Evolutionary conservation across 2,113 vertebrate species (phyloP), one percentile per base, ranked within the genome.

Genomic region (Xiphophorus maculatus): DNA sequence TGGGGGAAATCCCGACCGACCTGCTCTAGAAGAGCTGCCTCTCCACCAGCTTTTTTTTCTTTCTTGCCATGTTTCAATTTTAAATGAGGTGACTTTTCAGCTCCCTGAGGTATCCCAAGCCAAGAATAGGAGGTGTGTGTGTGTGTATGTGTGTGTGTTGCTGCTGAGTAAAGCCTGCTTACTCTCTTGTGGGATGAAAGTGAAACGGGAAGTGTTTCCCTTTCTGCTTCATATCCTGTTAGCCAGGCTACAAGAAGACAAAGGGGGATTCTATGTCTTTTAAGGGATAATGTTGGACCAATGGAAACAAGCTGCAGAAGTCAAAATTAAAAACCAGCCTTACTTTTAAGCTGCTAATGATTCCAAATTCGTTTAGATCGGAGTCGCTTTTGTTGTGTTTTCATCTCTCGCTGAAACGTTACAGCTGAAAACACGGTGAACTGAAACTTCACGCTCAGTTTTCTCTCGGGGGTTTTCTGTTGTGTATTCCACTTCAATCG

Each of bases 11-110:
- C 77, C 84, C 67, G 17, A 66, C 76, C n/a, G 25, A 76, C 69
- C 78, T 13, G 2, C 79, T 81, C 73, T 67, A 54, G 69, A 79
- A 54, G 89, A 73, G 67, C 84, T 79, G 79, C 7, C 33, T 80
- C 79, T 81, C 70, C 69, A 86, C 89, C 80, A 88, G 61, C 27
- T 74, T 84, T 76, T 73, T 82, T 71, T 17, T 35, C 8, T 54
- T 54, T 9, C 66, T 78, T 33, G n/a, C 65, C 71, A 86, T 88
- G 79, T 92, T 77, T 90, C 81, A 82, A 63, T 91, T 93, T 85
- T 80, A 91, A 90, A 89, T 84, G 71, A 82, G 75, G 71, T 79
- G 87, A 85, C 84, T 80, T 86, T 76, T 80, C 67, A 64, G 66
- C 42, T 77, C 86, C 79, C 29, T 1, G 63, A 80, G 72, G 69